Base-by-base conservation (phyloP, 2,797 vertebrate genomes). In the Chelidonichthys spinosus region DNA sequence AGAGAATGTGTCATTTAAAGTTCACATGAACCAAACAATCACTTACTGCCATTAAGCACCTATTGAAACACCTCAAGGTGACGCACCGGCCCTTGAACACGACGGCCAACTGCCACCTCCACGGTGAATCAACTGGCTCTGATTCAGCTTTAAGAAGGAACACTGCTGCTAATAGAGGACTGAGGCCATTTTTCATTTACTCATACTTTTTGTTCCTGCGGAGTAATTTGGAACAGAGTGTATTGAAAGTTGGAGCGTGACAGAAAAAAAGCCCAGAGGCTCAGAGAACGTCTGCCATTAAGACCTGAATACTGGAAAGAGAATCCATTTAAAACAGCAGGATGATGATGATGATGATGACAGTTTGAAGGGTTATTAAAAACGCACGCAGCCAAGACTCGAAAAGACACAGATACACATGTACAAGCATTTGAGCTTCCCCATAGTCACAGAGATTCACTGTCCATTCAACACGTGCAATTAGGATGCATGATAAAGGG, bases 291-390 rank as follows among this genome's bases (percentile, higher is more conserved):
- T 72, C 72, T 63, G 78, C 73, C 70, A 54, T 73, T 79, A 67
- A 59, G 7, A 11, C 15, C 39, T 43, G 59, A 25, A 35, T 42
- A 8, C 49, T 43, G 64, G 9, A 47, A 36, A 63, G 42, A 47
- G 53, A 80, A 76, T 80, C 67, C 5, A 75, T 85, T 81, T 50
- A 60, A 80, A 66, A 25, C 25, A 25, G 25, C 65, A 74, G 49
- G 47, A 25, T 25, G 25, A 35, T 14, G 52, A 44, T 6, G 50
- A 50, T 6, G 40, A 63, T 59, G 75, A 75, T 63, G 79, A 81
- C 76, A 74, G 63, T 60, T 63, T 85, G 43, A 42, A 69, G 63
- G 49, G 69, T 82, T 78, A 76, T 76, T 69, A 69, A 78, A 73
- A 79, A 58, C 40, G 37, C 61, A 72, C 56, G 59, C 44, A 63